Percentiles rank a stretch among this genome's conserved stretches.
Conservation (phyloP, 92 coral and sea anemone species). For the Epizoanthus illoricatus region DNA sequence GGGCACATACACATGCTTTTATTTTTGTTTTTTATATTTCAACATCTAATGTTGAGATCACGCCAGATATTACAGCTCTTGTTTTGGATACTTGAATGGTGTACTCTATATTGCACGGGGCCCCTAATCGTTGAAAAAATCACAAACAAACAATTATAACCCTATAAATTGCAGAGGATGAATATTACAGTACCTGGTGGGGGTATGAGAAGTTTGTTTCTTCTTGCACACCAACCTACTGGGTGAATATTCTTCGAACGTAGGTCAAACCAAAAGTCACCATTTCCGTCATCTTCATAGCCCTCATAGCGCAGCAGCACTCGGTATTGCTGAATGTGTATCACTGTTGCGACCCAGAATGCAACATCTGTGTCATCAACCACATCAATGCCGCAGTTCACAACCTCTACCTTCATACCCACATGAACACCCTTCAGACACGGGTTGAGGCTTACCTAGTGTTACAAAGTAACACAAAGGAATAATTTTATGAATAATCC, state of each 20-base stretch:
- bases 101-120: background rate
- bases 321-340: slow-evolving; percentile 83
- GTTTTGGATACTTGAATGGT: background rate
- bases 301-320: slow-evolving; percentile 98
- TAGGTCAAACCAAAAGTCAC: slow-evolving; percentile 98
- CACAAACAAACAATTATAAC: background rate
- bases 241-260: slow-evolving; percentile 95
- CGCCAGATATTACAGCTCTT: background rate
- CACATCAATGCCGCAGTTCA: slow-evolving; percentile 87
- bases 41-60: too few relatives aligned
- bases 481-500: too few relatives aligned
- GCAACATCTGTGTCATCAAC: slow-evolving; percentile 93
- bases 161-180: background rate
- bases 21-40: too few relatives aligned
- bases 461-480: background rate
- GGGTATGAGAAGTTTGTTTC: slow-evolving; percentile 93
- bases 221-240: slow-evolving; percentile 99
- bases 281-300: slow-evolving; percentile 79
- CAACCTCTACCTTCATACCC: slow-evolving; percentile 99
- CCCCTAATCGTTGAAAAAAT: too few relatives aligned
- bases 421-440: slow-evolving; percentile 98
- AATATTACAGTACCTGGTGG: slow-evolving; percentile 76
- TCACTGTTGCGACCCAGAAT: slow-evolving; percentile 98
- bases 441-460: slow-evolving; percentile 88
- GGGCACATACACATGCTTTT: too few relatives aligned